Conservation (phyloP, 92 coral and sea anemone species). For the Pocillopora grandis region DNA sequence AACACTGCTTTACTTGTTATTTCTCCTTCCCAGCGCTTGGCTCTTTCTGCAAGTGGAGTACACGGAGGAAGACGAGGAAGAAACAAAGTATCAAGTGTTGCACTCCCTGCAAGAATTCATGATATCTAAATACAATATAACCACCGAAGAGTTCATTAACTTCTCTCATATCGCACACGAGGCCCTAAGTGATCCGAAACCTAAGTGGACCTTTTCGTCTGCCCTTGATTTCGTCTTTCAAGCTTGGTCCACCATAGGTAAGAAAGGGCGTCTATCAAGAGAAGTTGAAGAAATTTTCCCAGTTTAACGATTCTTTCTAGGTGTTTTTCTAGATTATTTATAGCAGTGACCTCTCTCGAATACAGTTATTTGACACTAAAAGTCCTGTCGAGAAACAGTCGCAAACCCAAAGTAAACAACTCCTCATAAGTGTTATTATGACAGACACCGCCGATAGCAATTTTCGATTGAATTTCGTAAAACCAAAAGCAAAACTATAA, state of each 20-base stretch:
- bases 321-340: no score
- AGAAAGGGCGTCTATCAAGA: neutral
- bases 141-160: slow-evolving; percentile 24
- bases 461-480: no score
- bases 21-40: slow-evolving; percentile 23
- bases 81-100: slow-evolving; percentile 7
- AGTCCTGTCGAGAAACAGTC: no score
- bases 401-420: no score
- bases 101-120: slow-evolving; percentile 33
- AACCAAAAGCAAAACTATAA: no score
- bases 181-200: slow-evolving; percentile 27
- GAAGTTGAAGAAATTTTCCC: no score
- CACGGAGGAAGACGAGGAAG: slow-evolving; percentile 11
- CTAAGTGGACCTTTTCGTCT: slow-evolving; percentile 21
- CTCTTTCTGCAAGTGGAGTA: slow-evolving; percentile 32
- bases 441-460: no score
- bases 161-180: slow-evolving; percentile 19
- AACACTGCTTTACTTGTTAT: neutral
- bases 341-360: no score
- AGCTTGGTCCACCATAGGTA: slow-evolving; percentile 48
- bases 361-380: no score
- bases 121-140: slow-evolving; percentile 47
- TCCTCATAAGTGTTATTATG: no score
- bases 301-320: no score
- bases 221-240: slow-evolving; percentile 36